A percentile compares a stretch with the other conserved stretches of the same genome.
These are phyloP conservation scores for Sepiola atlantica DNA, from an alignment of 2,888 invertebrate genomes.

Conservation along the genomic window DNA sequence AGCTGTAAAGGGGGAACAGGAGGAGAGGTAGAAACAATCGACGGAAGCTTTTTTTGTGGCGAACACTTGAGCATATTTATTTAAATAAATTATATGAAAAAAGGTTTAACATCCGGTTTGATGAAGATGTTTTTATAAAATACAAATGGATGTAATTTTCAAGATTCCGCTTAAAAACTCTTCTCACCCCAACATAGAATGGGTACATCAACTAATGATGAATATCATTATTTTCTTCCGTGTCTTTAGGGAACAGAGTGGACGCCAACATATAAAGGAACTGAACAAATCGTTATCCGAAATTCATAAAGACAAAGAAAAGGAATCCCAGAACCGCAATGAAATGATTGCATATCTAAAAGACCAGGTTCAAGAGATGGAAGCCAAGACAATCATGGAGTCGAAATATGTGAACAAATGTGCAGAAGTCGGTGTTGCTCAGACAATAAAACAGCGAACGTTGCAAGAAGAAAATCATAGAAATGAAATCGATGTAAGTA, in stretches of 20 bases:
- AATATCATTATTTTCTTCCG: not conserved
- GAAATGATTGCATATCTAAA: constrained; percentile 75
- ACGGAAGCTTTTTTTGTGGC: too few relatives aligned
- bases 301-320: constrained; percentile 72
- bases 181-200: too few relatives aligned
- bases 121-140: too few relatives aligned
- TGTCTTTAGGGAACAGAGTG: constrained; percentile 70
- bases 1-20: too few relatives aligned
- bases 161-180: too few relatives aligned
- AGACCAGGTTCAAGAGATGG: constrained; percentile 74
- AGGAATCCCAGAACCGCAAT: constrained; percentile 72
- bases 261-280: constrained; percentile 69
- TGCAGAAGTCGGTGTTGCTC: constrained; percentile 72
- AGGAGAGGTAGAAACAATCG: too few relatives aligned
- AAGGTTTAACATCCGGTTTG: too few relatives aligned
- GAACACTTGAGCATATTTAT: too few relatives aligned
- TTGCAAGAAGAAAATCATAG: constrained; percentile 68
- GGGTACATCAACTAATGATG: too few relatives aligned
- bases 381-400: constrained; percentile 75
- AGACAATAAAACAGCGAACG: constrained; percentile 72
- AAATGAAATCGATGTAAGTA: constrained; percentile 68
- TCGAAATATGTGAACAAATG: constrained; percentile 74
- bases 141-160: too few relatives aligned
- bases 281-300: constrained; percentile 69
- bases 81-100: too few relatives aligned